Percentiles rank a stretch among this genome's conserved stretches.
These are phyloP conservation scores for Sinocyclocheilus anshuiensis DNA, from an alignment of 2,113 vertebrate genomes.

Conservation along the genomic window DNA sequence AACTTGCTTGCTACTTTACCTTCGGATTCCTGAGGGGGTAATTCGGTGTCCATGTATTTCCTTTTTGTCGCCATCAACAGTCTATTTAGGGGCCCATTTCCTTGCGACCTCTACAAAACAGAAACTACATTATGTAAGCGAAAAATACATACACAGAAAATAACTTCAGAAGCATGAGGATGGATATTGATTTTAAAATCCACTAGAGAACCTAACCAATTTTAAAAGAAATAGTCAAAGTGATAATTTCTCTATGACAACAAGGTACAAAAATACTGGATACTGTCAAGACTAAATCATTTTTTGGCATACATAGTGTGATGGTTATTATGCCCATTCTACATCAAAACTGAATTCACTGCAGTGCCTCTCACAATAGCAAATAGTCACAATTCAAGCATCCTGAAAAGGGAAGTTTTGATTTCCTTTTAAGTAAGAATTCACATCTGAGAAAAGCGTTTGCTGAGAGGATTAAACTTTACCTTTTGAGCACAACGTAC, in stretches of 20 bases:
- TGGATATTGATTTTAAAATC: no score
- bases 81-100: slow-evolving; percentile 84
- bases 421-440: not conserved
- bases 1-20: slow-evolving; percentile 71
- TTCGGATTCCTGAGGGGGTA: slow-evolving; percentile 89
- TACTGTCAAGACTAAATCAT: not conserved
- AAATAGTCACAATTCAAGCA: slow-evolving; percentile 19
- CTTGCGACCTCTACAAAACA: slow-evolving; percentile 83
- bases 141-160: slow-evolving; percentile 30
- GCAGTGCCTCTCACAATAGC: not conserved
- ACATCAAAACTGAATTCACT: not conserved
- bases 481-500: not conserved
- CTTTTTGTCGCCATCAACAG: slow-evolving; percentile 81
- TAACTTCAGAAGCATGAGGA: not conserved
- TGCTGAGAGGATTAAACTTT: not conserved
- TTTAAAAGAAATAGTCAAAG: not conserved
- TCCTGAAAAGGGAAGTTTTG: slow-evolving; percentile 25
- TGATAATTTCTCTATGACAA: not conserved
- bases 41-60: slow-evolving; percentile 83
- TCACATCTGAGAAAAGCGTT: not conserved
- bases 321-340: no score
- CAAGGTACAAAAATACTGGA: not conserved
- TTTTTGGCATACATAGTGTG: not conserved
- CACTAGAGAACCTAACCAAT: not conserved
- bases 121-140: slow-evolving; percentile 60